Evolutionary conservation across 2,797 vertebrate species (phyloP), one percentile per base, ranked within the genome.

Genomic region (Okamejei kenojei): DNA sequence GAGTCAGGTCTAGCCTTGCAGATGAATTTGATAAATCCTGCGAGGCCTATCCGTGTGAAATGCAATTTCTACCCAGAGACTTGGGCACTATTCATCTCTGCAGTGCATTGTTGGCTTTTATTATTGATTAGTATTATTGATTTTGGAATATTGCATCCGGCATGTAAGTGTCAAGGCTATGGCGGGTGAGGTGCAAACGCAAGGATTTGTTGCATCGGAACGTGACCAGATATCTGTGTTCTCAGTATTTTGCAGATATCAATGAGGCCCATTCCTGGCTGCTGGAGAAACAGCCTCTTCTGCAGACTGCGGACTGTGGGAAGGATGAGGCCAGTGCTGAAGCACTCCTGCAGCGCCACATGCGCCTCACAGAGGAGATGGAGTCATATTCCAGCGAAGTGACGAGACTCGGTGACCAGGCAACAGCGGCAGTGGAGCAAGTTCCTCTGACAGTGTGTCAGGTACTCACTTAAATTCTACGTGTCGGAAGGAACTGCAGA

Each of bases 161-260:
- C 7, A 21, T 26, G 58, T n/a, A 81, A 17, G 11, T 19, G 80
- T 63, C 6, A 65, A 17, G 82, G 29, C 29, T 86, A n/a, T 86
- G 58, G 1, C 9, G 4, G n/a, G 15, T 68, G 61, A 7, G 61
- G 10, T 86, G 10, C 13, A 63, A 86, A 86, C 19, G 61, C 13
- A 6, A 21, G n/a, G 17, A 35, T 63, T 8, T 0, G 32, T 35
- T 88, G 7, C 10, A 65, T 35, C 61, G 10, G 15, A 68, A 65
- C 2, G 45, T 88, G 58, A 86, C 26, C 45, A 68, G 15, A 63
- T 88, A 8, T 35, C n/a, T 68, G n/a, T 54, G 71, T 54, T 3
- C 23, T 45, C 94, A 99, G 98, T 98, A 98, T 94, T 97, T 98
- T 94, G 96, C 96, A 0, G 98, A 98, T 0, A 94, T 95, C 0